Evolutionary conservation across 2,113 vertebrate species (phyloP).

Genomic region (Callospermophilus lateralis): DNA sequence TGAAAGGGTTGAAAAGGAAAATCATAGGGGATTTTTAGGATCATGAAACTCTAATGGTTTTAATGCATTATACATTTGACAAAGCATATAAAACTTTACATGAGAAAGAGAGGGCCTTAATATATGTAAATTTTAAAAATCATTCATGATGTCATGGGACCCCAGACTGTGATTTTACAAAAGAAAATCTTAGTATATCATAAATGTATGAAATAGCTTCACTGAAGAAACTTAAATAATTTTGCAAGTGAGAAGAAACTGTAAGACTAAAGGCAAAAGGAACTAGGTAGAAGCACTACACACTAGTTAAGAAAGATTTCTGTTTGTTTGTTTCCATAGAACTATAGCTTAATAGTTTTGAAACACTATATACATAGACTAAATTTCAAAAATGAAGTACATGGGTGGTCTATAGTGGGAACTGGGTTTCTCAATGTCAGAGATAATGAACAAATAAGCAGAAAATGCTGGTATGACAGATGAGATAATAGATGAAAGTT

Average conservation of each 20-base stretch:
- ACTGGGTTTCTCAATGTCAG: neutral
- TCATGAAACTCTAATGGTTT: neutral
- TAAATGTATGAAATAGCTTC: neutral
- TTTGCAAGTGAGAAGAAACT: neutral
- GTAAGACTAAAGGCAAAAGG: neutral
- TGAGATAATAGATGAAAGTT: neutral
- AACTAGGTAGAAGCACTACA: neutral
- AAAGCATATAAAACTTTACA: neutral
- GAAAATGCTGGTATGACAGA: neutral
- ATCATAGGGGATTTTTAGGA: neutral
- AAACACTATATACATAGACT: neutral
- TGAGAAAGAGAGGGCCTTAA: neutral
- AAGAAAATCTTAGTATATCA: neutral
- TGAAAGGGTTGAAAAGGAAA: neutral
- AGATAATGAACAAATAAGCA: neutral
- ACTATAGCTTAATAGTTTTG: neutral
- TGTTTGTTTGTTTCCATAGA: neutral
- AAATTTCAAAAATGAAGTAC: neutral
- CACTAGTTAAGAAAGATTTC: neutral
- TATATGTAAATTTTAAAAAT: neutral
- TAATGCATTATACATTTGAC: neutral
- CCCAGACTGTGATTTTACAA: neutral
- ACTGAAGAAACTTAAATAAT: neutral
- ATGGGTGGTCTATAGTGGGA: neutral
- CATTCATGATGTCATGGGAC: neutral